Evolutionary conservation across 2,797 vertebrate species (phyloP), one percentile per base, ranked within the genome.

Genomic region (Otolemur crassicaudatus): DNA sequence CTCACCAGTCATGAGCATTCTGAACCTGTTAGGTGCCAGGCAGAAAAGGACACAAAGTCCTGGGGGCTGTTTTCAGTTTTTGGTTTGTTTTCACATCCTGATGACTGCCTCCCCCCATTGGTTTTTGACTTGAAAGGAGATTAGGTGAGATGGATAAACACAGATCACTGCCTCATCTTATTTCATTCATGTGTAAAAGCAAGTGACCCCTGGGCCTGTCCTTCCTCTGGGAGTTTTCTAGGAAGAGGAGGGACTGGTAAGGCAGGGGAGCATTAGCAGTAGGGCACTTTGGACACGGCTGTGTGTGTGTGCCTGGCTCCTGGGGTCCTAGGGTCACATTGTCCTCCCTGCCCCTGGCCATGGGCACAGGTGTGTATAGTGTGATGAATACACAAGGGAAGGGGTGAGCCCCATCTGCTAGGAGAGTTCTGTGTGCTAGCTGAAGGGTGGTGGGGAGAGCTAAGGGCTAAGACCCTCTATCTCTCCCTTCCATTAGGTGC

Each of bases 111-210:
- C 14, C 49, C 14, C 49, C 49, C 13, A 53, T 53, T 53, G 49
- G 14, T 53, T 53, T 53, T 53, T 53, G 72, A 89, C 80, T 87
- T 95, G 87, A 87, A 90, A 87, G 70, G 58, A 40, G 58, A 94
- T 90, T 49, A 95, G 91, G 65, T 12, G 73, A 95, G 63, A 82
- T 60, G 67, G 67, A 89, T 58, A 67, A 92, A 83, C 94, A 94
- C 61, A 90, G 88, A 90, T 94, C 40, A 46, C 83, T 87, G 27
- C 49, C 53, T 63, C n/a, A 46, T 75, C 82, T 94, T 73, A 84
- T 91, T 97, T 97, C 92, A 94, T 94, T 97, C 95, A 94, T 27
- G 29, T 46, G 87, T 94, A 72, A 65, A 87, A 46, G 10, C 70
- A 95, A 92, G 40, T 77, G 12, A 58, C 84, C 80, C 29, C 76